A percentile compares a stretch with the other conserved stretches of the same genome.
Evolutionary conservation across 2,797 vertebrate species (phyloP).

Genomic region (Pseudomugil gertrudae): DNA sequence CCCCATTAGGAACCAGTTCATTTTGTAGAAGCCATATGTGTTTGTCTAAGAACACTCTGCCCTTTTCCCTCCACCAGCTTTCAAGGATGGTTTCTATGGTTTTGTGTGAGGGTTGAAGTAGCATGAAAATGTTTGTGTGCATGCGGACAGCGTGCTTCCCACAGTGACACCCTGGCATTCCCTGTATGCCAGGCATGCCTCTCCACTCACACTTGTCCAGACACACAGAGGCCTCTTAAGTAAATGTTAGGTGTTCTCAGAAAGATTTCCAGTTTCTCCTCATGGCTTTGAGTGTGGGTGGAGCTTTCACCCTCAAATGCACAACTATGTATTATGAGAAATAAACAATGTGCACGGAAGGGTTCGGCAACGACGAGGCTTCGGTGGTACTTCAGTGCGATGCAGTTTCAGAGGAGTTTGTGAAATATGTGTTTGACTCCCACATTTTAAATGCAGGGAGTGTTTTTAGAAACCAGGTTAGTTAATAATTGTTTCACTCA

Average conservation of each 20-base stretch:
- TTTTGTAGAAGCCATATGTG: conserved; percentile 66
- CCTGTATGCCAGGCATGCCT: conserved; percentile 65
- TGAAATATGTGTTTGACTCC: neutral
- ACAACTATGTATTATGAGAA: neutral
- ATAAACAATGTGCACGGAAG: neutral
- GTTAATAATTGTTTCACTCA: too few relatives aligned
- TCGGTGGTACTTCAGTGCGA: neutral
- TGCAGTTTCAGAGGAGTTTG: neutral
- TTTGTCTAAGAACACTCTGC: conserved; percentile 72
- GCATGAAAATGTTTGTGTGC: conserved; percentile 26
- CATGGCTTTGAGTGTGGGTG: conserved; percentile 17
- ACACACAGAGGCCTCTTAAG: conserved; percentile 54
- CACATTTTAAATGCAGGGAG: neutral
- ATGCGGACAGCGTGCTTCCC: conserved; percentile 48
- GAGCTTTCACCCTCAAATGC: neutral
- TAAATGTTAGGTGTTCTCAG: conserved; percentile 55
- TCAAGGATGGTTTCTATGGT: conserved; percentile 50
- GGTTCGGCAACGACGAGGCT: neutral
- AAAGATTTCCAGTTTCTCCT: conserved; percentile 32
- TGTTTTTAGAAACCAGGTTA: neutral
- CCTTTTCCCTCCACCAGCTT: conserved; percentile 44
- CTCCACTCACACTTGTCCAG: conserved; percentile 63
- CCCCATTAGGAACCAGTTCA: conserved; percentile 47
- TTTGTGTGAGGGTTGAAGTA: conserved; percentile 42
- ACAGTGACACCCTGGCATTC: conserved; percentile 61